A percentile compares a stretch with the other conserved stretches of the same genome.
Evolutionary conservation across 92 coral and sea anemone genomes (phyloP).

Genomic region (Parazoanthus darwini): DNA sequence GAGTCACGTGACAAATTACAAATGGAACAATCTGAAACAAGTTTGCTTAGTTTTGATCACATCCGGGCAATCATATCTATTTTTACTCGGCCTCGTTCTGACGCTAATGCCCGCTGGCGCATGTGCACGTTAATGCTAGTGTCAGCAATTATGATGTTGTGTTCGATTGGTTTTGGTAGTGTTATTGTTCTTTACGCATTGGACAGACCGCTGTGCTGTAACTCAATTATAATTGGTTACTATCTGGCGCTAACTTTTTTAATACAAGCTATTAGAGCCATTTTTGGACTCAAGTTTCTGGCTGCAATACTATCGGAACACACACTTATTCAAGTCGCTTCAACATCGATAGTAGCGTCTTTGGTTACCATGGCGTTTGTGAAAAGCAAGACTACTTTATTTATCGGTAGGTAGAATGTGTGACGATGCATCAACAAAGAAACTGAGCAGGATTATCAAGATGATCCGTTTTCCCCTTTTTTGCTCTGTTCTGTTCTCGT

Average conservation of each 20-base stretch:
- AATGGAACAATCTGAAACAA: constrained; percentile 56
- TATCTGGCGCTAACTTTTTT: constrained; percentile 90
- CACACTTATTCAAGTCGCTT: constrained; percentile 75
- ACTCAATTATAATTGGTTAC: constrained; percentile 90
- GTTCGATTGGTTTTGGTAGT: constrained; percentile 95
- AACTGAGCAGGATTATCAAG: neutral
- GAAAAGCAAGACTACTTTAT: constrained; percentile 62
- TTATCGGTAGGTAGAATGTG: constrained; percentile 63
- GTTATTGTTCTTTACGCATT: constrained; percentile 92
- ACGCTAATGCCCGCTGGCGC: constrained; percentile 68
- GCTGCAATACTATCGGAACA: constrained; percentile 73
- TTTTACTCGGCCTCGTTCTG: constrained; percentile 77
- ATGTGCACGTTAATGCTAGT: constrained; percentile 74
- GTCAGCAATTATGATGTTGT: constrained; percentile 93
- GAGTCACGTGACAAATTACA: constrained; percentile 78
- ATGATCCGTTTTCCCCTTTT: neutral
- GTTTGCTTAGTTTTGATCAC: constrained; percentile 67
- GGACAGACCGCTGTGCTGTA: constrained; percentile 92
- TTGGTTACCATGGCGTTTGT: constrained; percentile 87
- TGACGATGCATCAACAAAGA: neutral
- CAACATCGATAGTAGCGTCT: constrained; percentile 79
- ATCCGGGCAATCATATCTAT: constrained; percentile 73
- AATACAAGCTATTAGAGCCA: constrained; percentile 92
- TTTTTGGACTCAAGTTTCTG: constrained; percentile 83
- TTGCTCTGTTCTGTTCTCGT: too few relatives aligned